phyloP scores from a whole-genome alignment of 1,140 invertebrate species.

The Hycleus phaleratus region DNA sequence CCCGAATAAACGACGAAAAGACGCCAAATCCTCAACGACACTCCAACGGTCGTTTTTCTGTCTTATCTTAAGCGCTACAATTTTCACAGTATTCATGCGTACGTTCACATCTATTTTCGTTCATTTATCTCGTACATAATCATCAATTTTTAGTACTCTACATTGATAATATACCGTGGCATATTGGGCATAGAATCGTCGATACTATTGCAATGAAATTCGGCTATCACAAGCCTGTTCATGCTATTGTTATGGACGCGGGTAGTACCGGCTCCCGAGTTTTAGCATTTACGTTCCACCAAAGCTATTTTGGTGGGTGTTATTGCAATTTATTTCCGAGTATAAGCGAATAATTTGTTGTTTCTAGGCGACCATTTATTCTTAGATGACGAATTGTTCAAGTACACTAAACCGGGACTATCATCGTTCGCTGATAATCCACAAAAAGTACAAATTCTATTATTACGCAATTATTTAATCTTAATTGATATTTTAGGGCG shows the following conservation, averaged over 20 bases:
- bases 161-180: constrained; percentile 39
- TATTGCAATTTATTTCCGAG: neutral
- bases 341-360: neutral
- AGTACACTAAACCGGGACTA: constrained; percentile 79
- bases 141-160: constrained; percentile 35
- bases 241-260: constrained; percentile 93
- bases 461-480: neutral
- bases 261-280: constrained; percentile 92
- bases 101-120: constrained; percentile 2
- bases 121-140: neutral
- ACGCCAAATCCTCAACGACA: constrained; percentile 20
- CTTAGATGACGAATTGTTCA: constrained; percentile 73
- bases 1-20: constrained; percentile 26
- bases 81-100: constrained; percentile 36
- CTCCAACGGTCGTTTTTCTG: constrained; percentile 36
- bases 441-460: constrained; percentile 46
- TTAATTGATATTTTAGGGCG: constrained; percentile 46
- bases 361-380: constrained; percentile 57
- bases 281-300: constrained; percentile 81
- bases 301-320: constrained; percentile 53
- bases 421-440: constrained; percentile 79
- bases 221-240: constrained; percentile 64
- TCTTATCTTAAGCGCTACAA: constrained; percentile 35
- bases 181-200: constrained; percentile 42
- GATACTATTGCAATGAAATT: constrained; percentile 58